Base-by-base conservation (phyloP, 2,797 vertebrate genomes). In the Forpus xanthops region DNA sequence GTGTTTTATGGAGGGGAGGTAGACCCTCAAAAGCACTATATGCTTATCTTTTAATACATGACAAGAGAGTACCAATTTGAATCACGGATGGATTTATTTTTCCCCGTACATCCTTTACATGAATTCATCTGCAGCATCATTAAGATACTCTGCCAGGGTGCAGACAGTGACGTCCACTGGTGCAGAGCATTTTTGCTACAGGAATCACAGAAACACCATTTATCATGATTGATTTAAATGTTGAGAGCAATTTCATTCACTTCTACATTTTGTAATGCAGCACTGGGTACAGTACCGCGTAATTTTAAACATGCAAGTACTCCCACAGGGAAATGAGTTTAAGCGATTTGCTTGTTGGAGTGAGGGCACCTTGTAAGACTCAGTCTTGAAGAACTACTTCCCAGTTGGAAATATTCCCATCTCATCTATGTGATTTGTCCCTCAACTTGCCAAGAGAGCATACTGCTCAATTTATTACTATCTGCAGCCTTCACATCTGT, bases 81-180 rank as follows among this genome's bases (percentile, higher is more conserved):
- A 78, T 81, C 52, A 82, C 55, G 89, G 88, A 78, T 2, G 0
- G 19, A n/a, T 68, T 14, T 35, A 58, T 58, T 52, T 47, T 78
- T 30, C 11, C 33, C 27, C 6, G 5, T 35, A 17, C 24, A 47
- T 39, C 42, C 41, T 87, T 74, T 81, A 27, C 56, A 92, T 90
- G 44, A 15, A 70, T 83, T 79, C 45, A 89, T 90, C 66, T 79
- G 42, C 70, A 88, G 49, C 58, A 70, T 78, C 84, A 42, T 89
- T 89, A 82, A 87, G 72, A 70, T 68, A 11, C 35, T 90, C 66
- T 80, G 86, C 73, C 74, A 73, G 45, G 52, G 12, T 85, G 89
- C 68, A 85, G 70, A 84, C 47, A 95, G 93, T 96, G 95, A 93
- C 96, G 96, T 93, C 89, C 85, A 75, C 87, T 87, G 94, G 94